Conservation (phyloP, 1,140 invertebrate genomes). For the Maniola jurtina region DNA sequence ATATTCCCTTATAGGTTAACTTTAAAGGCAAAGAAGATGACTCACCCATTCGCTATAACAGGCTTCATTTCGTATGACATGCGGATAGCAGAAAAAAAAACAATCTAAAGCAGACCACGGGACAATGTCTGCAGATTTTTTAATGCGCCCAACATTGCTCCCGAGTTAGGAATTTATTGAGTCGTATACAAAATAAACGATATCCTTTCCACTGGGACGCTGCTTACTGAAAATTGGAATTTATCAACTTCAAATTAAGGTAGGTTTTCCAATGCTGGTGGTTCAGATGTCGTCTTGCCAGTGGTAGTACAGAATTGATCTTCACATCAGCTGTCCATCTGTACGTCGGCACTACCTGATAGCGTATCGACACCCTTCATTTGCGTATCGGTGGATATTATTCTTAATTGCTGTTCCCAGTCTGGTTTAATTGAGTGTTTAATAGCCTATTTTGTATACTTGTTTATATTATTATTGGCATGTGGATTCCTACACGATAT, state of each 20-base stretch:
- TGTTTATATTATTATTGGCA: background rate
- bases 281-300: constrained; percentile 45
- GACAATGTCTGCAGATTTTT: constrained; percentile 60
- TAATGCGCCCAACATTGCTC: constrained; percentile 61
- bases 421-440: constrained; percentile 6
- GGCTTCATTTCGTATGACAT: constrained; percentile 42
- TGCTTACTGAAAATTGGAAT: constrained; percentile 3
- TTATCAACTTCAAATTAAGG: constrained; percentile 22
- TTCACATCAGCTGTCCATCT: constrained; percentile 67
- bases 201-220: constrained; percentile 4
- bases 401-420: constrained; percentile 1
- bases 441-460: background rate
- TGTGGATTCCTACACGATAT: background rate
- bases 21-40: background rate
- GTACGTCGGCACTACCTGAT: constrained; percentile 45
- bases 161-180: constrained; percentile 72
- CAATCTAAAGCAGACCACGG: constrained; percentile 28
- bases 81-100: constrained; percentile 36
- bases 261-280: background rate
- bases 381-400: constrained; percentile 26
- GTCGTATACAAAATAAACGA: constrained; percentile 52
- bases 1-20: background rate
- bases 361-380: constrained; percentile 39
- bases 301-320: constrained; percentile 59
- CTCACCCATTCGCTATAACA: constrained; percentile 19